These are phyloP conservation scores for Amyelois transitella DNA, from an alignment of 1,140 invertebrate genomes.

Conservation along the genomic window DNA sequence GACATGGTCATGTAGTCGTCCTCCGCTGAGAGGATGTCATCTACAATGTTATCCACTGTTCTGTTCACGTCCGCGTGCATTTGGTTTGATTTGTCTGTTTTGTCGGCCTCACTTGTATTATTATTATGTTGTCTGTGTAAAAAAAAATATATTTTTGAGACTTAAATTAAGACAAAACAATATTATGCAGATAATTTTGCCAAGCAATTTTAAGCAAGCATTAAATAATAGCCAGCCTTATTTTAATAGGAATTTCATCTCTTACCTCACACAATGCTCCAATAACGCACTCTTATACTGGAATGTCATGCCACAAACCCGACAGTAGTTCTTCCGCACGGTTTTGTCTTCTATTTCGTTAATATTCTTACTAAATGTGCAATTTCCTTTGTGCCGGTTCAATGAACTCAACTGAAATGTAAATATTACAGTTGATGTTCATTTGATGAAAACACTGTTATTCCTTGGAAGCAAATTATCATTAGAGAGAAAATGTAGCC, in stretches of 20 bases:
- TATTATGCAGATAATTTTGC: background rate
- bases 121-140: conserved; percentile 41
- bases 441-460: too few species aligned
- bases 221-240: too few species aligned
- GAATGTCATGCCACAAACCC: conserved; percentile 47
- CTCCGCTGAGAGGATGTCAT: conserved; percentile 59
- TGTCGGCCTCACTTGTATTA: conserved; percentile 17
- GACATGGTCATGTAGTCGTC: conserved; percentile 57
- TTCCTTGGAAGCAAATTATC: too few species aligned
- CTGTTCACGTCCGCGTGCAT: conserved; percentile 33
- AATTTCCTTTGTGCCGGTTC: conserved; percentile 45
- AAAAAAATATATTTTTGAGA: background rate
- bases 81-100: conserved; percentile 31
- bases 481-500: too few species aligned
- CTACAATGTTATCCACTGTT: conserved; percentile 60
- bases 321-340: conserved; percentile 44
- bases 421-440: too few species aligned
- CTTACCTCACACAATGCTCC: conserved; percentile 57
- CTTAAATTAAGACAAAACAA: background rate
- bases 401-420: conserved; percentile 44
- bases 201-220: too few species aligned
- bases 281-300: conserved; percentile 53
- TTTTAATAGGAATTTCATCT: too few species aligned
- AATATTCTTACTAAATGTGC: conserved; percentile 20
- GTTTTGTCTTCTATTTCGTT: conserved; percentile 22